These are phyloP conservation scores for Sinotaia quadrata DNA, from an alignment of 2,888 invertebrate genomes.

Conservation along the genomic window DNA sequence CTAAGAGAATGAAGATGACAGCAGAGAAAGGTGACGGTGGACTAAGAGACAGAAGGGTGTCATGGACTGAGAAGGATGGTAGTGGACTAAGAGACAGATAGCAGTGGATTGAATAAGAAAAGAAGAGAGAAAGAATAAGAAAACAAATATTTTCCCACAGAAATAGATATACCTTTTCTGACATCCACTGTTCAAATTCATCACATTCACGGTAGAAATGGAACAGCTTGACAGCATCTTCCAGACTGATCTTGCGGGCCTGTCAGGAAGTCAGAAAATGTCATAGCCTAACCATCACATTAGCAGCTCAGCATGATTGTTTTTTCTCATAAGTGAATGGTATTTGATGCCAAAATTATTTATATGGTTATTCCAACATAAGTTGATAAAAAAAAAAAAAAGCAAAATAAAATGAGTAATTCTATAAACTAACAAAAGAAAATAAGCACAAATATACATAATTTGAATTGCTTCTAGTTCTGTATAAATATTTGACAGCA, in stretches of 20 bases:
- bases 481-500: too few relatives aligned
- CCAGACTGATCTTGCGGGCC: constrained; percentile 86
- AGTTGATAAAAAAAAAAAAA: not conserved
- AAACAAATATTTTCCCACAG: not conserved
- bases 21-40: not conserved
- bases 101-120: not conserved
- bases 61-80: too few relatives aligned
- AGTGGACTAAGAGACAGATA: not conserved
- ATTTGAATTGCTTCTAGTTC: too few relatives aligned
- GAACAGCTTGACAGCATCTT: constrained; percentile 92
- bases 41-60: not conserved
- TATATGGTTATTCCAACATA: not conserved
- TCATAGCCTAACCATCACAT: too few relatives aligned
- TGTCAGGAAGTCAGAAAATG: too few relatives aligned
- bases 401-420: not conserved
- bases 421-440: too few relatives aligned
- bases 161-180: constrained; percentile 81
- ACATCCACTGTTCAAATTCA: constrained; percentile 97
- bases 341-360: not conserved
- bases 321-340: too few relatives aligned
- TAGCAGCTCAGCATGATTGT: too few relatives aligned
- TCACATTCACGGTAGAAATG: constrained; percentile 97
- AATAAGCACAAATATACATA: too few relatives aligned
- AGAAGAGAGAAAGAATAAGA: not conserved
- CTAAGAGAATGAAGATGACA: too few relatives aligned